These are phyloP conservation scores for Eulemur macaco DNA, from an alignment of 2,113 vertebrate genomes.

Conservation along the genomic window DNA sequence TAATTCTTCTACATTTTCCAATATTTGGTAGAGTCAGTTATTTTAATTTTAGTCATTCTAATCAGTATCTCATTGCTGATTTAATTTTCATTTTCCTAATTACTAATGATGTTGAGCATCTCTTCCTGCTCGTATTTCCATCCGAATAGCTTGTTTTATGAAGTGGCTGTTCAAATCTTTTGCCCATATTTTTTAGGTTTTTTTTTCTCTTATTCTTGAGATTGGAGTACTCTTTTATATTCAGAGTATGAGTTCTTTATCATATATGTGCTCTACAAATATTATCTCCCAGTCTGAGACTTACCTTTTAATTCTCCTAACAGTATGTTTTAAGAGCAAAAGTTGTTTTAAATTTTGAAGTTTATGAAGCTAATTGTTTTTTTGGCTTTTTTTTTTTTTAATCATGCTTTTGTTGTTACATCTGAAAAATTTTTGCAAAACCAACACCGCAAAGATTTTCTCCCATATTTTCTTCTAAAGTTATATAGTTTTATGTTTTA, in stretches of 20 bases:
- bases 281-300: neutral
- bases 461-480: neutral
- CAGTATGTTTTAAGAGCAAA: neutral
- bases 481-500: neutral
- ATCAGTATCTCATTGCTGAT: neutral
- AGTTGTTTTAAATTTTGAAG: neutral
- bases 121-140: neutral
- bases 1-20: neutral
- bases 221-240: neutral
- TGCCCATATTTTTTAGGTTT: neutral
- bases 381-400: neutral
- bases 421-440: neutral
- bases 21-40: neutral
- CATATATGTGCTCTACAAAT: neutral
- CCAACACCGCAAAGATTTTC: neutral
- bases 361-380: neutral
- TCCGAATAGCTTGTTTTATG: neutral
- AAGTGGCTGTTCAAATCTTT: neutral
- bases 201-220: neutral
- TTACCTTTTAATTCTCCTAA: neutral
- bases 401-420: neutral
- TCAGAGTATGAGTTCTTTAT: neutral
- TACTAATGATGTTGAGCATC: neutral
- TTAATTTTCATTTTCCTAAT: slow-evolving; percentile 29
- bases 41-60: neutral